Conservation (phyloP, 2,113 vertebrate genomes). For the Hylia prasina region DNA sequence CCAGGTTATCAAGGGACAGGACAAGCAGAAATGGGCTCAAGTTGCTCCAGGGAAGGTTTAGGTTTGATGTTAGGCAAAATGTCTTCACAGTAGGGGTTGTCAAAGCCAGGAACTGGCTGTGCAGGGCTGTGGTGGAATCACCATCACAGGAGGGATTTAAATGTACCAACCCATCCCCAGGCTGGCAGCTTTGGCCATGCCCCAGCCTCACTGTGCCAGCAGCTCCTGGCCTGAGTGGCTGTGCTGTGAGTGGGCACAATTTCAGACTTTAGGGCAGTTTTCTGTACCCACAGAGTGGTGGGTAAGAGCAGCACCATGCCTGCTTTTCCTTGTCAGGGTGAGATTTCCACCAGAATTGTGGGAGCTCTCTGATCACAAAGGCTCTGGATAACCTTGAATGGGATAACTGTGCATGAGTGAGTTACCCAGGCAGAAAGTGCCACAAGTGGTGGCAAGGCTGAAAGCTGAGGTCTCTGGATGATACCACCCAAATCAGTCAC, state of each 20-base stretch:
- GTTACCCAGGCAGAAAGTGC: not conserved
- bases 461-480: not conserved
- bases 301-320: not conserved
- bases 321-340: not conserved
- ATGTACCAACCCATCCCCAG: rapidly evolving
- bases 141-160: not conserved
- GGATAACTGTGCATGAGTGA: not conserved
- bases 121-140: not conserved
- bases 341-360: not conserved
- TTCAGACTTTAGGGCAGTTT: not conserved
- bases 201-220: rapidly evolving
- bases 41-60: not conserved
- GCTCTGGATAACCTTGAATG: not conserved
- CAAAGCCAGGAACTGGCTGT: not conserved
- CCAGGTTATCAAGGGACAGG: no score
- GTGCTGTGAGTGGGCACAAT: not conserved
- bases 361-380: not conserved
- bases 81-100: not conserved
- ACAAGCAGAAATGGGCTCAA: not conserved
- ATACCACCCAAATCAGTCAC: not conserved
- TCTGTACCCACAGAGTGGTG: not conserved
- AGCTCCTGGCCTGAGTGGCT: not conserved
- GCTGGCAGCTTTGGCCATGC: not conserved
- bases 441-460: rapidly evolving
- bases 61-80: not conserved